Evolutionary conservation across 2,888 invertebrate genomes (phyloP).

Genomic region (Aelia acuminata): DNA sequence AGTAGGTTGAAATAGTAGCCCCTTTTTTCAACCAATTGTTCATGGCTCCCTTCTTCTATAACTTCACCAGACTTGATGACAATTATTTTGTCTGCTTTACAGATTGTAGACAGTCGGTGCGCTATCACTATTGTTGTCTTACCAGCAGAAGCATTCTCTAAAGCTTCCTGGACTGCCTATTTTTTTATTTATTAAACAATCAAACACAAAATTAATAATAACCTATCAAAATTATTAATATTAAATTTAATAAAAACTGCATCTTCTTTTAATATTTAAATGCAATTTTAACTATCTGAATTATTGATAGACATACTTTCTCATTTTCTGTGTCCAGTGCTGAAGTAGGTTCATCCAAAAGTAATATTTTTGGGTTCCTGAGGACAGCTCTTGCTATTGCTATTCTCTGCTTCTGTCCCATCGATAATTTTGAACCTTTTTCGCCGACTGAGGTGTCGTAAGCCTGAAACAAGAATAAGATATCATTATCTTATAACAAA

Average conservation of each 20-base stretch:
- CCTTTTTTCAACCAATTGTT: background rate
- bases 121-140: background rate
- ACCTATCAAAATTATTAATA: too few relatives aligned
- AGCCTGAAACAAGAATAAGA: constrained; percentile 70
- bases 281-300: too few relatives aligned
- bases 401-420: constrained; percentile 92
- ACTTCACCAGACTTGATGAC: background rate
- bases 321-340: constrained; percentile 90
- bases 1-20: background rate
- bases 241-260: too few relatives aligned
- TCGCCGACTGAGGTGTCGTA: constrained; percentile 89
- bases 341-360: constrained; percentile 90
- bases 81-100: background rate
- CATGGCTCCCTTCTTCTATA: background rate
- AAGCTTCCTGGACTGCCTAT: background rate
- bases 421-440: constrained; percentile 84
- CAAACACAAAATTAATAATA: too few relatives aligned
- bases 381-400: constrained; percentile 91
- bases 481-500: too few relatives aligned
- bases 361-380: constrained; percentile 81
- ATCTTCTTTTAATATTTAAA: too few relatives aligned
- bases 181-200: too few relatives aligned
- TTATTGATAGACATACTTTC: constrained; percentile 71
- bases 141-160: background rate
- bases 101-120: background rate